These are phyloP conservation scores for Macrosiphum euphorbiae DNA, from an alignment of 2,888 invertebrate genomes.

Conservation along the genomic window DNA sequence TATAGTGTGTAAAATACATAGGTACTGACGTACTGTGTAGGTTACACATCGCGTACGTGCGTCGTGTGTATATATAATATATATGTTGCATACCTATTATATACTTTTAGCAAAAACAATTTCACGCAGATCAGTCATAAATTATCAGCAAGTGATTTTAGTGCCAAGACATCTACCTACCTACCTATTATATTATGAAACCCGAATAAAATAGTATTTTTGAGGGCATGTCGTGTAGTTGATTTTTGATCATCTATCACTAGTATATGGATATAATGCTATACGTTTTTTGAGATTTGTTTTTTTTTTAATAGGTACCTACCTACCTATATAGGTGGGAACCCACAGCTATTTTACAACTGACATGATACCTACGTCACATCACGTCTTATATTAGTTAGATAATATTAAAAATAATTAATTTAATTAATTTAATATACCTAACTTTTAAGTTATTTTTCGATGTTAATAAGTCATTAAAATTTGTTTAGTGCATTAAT, in stretches of 20 bases:
- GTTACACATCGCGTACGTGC: not conserved
- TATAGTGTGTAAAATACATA: not conserved
- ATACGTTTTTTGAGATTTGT: not conserved
- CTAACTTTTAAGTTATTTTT: not conserved
- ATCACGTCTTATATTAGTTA: not conserved
- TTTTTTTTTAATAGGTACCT: not conserved
- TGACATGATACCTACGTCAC: not conserved
- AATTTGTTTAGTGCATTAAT: not conserved
- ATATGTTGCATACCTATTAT: not conserved
- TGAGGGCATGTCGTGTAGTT: not conserved
- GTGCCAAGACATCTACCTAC: not conserved
- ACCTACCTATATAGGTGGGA: not conserved
- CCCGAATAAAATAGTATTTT: not conserved
- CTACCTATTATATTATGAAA: not conserved
- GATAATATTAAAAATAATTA: no score
- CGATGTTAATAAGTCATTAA: not conserved
- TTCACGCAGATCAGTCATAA: constrained; percentile 7
- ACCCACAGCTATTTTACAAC: not conserved
- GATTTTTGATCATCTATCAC: not conserved
- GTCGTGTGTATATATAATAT: not conserved
- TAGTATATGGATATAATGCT: not conserved
- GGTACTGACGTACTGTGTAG: not conserved
- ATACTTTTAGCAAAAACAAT: not conserved
- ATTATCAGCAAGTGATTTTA: not conserved
- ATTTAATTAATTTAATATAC: not conserved